phyloP scores from a whole-genome alignment of 2,113 vertebrate species.

The Leucosticte australis region DNA sequence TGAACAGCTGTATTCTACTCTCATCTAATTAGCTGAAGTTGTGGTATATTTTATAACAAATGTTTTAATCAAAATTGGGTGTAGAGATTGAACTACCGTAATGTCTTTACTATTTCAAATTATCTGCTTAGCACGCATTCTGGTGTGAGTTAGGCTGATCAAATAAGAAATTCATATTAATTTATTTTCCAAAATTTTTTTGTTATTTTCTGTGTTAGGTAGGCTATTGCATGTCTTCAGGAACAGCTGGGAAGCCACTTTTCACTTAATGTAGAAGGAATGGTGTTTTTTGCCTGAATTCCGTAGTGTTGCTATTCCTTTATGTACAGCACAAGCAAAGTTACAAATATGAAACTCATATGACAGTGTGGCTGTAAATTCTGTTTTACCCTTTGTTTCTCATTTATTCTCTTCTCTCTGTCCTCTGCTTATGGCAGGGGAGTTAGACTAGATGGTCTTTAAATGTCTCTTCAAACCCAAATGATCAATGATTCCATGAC shows the following conservation, averaged over 20 bases:
- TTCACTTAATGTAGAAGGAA: background rate
- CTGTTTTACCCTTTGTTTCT: background rate
- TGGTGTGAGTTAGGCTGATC: background rate
- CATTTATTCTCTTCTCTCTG: background rate
- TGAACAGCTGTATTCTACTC: background rate
- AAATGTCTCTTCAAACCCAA: background rate
- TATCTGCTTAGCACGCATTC: background rate
- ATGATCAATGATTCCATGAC: background rate
- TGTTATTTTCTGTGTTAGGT: background rate
- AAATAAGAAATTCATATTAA: background rate
- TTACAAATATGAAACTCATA: background rate
- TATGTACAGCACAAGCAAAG: background rate
- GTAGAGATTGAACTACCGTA: background rate
- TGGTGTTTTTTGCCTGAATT: fast-evolving
- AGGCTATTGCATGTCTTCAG: background rate
- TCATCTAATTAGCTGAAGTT: background rate
- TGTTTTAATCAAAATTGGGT: background rate
- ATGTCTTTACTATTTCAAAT: background rate
- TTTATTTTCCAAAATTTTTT: background rate
- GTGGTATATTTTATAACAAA: background rate
- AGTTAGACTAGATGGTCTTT: background rate
- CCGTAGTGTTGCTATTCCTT: background rate
- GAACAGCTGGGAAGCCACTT: background rate
- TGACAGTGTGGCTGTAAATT: background rate
- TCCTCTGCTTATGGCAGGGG: background rate